A percentile compares a stretch with the other conserved stretches of the same genome.
These are phyloP conservation scores for Iguana delicatissima DNA, from an alignment of 2,797 vertebrate species.

Conservation along the genomic window DNA sequence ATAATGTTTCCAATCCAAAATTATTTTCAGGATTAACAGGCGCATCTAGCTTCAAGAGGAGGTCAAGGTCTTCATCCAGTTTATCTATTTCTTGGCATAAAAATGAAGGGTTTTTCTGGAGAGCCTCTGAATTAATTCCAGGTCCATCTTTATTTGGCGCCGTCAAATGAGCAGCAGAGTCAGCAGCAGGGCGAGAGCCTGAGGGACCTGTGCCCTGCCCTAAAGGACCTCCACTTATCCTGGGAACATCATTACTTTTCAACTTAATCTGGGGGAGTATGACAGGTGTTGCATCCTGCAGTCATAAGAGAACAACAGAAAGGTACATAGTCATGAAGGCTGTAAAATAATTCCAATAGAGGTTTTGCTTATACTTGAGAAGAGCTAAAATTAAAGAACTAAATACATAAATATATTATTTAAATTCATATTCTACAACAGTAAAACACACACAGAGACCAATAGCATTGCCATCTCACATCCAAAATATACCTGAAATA, in stretches of 20 bases:
- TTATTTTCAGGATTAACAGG: conserved; percentile 62
- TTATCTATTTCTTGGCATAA: conserved; percentile 68
- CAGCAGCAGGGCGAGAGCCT: conserved; percentile 13
- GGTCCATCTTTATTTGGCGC: conserved; percentile 50
- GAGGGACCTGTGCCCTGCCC: background rate
- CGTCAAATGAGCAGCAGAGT: conserved; percentile 28
- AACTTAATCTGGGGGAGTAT: conserved; percentile 83
- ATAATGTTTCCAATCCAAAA: conserved; percentile 22
- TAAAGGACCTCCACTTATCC: conserved; percentile 54
- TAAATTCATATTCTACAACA: background rate
- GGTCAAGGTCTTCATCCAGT: conserved; percentile 89
- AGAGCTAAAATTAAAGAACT: background rate
- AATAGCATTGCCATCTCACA: background rate
- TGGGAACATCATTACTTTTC: conserved; percentile 73
- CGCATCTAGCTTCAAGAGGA: conserved; percentile 86
- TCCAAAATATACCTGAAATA: background rate
- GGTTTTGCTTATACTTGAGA: background rate
- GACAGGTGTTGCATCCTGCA: conserved; percentile 83
- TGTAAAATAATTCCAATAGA: background rate
- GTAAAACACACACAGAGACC: background rate
- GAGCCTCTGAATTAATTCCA: background rate
- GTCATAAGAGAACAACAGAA: conserved; percentile 29
- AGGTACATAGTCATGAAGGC: background rate
- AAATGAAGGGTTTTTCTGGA: conserved; percentile 6
- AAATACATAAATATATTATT: background rate